Conservation (phyloP, 2,888 invertebrate genomes). For the Sesia bembeciformis region DNA sequence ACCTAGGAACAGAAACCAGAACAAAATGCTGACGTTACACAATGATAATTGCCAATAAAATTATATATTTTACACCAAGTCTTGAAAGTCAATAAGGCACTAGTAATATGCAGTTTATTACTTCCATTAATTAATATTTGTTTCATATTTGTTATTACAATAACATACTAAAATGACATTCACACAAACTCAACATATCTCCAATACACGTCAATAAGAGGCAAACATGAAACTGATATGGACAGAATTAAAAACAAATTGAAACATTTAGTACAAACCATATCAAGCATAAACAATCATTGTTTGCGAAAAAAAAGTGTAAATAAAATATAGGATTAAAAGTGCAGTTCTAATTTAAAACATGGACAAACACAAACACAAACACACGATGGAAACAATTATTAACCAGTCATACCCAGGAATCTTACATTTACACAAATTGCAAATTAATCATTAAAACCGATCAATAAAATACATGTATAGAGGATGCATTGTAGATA, state of each 20-base stretch:
- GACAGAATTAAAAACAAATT: conserved; percentile 51
- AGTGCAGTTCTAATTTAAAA: too few species aligned
- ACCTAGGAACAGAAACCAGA: conserved; percentile 14
- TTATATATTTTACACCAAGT: conserved; percentile 19
- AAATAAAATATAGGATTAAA: too few species aligned
- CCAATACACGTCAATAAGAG: conserved; percentile 28
- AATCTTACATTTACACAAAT: too few species aligned
- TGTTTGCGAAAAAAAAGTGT: too few species aligned
- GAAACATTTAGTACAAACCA: conserved; percentile 53
- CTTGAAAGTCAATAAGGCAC: conserved; percentile 65
- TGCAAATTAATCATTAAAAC: too few species aligned
- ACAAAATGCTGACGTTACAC: not conserved
- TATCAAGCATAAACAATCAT: conserved; percentile 30
- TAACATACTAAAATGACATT: conserved; percentile 33
- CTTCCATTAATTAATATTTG: conserved; percentile 26
- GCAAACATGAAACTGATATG: conserved; percentile 24
- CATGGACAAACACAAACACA: too few species aligned
- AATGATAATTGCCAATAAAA: not conserved
- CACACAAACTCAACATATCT: conserved; percentile 31
- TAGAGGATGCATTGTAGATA: too few species aligned
- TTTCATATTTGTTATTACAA: conserved; percentile 60
- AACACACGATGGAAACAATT: too few species aligned
- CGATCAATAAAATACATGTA: too few species aligned
- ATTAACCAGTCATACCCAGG: too few species aligned
- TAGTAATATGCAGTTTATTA: conserved; percentile 45